phyloP scores from a whole-genome alignment of 2,888 invertebrate genomes.

The Bombylius major region DNA sequence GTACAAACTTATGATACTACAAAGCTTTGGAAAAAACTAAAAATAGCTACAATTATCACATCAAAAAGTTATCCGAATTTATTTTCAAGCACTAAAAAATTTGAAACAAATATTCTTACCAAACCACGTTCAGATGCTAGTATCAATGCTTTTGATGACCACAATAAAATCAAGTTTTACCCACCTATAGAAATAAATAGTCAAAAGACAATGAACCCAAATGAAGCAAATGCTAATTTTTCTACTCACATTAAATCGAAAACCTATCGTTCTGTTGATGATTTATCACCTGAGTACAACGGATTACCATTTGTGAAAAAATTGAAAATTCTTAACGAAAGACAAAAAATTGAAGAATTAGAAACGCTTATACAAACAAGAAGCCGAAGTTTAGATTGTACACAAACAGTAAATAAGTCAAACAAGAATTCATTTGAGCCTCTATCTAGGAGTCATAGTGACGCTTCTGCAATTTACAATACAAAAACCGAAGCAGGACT shows the following conservation, averaged over 20 bases:
- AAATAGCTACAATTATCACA: conserved; percentile 47
- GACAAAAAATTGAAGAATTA: conserved; percentile 72
- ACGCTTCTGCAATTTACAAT: conserved; percentile 55
- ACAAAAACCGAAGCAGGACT: conserved; percentile 25
- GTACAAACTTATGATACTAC: conserved; percentile 29
- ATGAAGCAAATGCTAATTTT: not conserved
- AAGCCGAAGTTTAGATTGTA: conserved; percentile 68
- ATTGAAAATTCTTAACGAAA: conserved; percentile 74
- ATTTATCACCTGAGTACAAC: conserved; percentile 75
- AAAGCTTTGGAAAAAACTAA: conserved; percentile 65
- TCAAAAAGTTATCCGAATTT: conserved; percentile 32
- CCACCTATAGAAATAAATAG: no score
- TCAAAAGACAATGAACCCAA: not conserved
- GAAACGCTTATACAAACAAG: conserved; percentile 62
- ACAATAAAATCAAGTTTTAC: no score
- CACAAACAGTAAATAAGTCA: conserved; percentile 41
- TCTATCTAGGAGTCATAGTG: conserved; percentile 61
- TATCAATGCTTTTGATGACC: not conserved
- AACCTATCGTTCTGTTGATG: conserved; percentile 72
- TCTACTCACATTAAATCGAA: conserved; percentile 33
- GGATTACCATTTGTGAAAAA: conserved; percentile 80
- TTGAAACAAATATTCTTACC: not conserved
- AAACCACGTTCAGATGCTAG: not conserved
- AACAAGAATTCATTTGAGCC: not conserved
- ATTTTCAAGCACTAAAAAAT: conserved; percentile 7